A percentile compares a stretch with the other conserved stretches of the same genome.
Conservation (phyloP, 2,888 invertebrate genomes). For the Mesorhabditis spiculigera region DNA sequence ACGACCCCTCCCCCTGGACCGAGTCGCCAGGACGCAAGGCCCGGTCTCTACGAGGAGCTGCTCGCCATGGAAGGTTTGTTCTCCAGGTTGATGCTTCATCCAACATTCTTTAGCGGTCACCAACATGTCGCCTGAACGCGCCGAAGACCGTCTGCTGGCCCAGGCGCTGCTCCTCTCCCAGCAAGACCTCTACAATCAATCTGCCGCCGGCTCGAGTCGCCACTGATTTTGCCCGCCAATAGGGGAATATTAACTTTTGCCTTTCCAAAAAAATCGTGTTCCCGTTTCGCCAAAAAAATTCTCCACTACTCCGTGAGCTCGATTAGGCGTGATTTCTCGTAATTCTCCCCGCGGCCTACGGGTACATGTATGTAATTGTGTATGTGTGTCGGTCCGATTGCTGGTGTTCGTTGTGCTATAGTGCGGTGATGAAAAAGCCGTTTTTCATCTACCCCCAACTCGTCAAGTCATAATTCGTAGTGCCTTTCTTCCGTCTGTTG, state of each 20-base stretch:
- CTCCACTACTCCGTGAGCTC: no score
- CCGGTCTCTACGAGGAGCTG: constrained; percentile 43
- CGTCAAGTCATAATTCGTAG: neutral
- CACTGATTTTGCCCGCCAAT: neutral
- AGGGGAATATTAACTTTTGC: neutral
- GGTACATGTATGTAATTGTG: no score
- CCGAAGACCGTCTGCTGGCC: constrained; percentile 38
- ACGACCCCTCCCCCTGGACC: neutral
- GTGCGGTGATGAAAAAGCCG: neutral
- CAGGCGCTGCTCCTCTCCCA: constrained; percentile 46
- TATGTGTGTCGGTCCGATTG: no score
- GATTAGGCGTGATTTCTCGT: no score
- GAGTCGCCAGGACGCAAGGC: constrained; percentile 11
- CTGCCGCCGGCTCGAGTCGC: neutral
- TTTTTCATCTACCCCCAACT: neutral
- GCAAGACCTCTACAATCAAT: constrained; percentile 28
- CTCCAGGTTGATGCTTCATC: neutral
- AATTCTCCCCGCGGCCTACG: no score
- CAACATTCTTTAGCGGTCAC: neutral
- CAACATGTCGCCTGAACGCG: constrained; percentile 8
- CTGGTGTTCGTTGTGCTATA: no score
- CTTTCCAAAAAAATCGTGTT: neutral
- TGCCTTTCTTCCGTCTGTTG: neutral
- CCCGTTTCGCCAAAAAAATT: no score
- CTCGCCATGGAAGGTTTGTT: constrained; percentile 24